Conservation (phyloP, 1,140 invertebrate species). For the Microplitis demolitor region DNA sequence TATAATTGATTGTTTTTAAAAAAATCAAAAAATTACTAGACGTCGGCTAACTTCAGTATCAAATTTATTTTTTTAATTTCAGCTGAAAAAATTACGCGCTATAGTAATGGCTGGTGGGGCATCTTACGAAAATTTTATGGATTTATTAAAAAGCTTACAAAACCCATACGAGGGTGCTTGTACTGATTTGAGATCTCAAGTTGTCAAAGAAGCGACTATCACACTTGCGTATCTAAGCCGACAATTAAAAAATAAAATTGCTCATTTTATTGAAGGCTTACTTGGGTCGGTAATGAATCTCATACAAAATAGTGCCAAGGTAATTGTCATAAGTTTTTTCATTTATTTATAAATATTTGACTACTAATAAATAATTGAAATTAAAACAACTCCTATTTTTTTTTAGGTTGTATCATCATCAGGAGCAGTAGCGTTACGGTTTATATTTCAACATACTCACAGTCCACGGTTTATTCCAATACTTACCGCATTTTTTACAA, state of each 20-base stretch:
- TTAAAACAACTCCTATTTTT: conserved; percentile 23
- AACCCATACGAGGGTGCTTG: conserved; percentile 81
- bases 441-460: conserved; percentile 89
- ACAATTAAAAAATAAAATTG: conserved; percentile 80
- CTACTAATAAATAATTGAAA: neutral
- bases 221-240: conserved; percentile 91
- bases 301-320: conserved; percentile 95
- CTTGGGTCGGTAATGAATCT: conserved; percentile 85
- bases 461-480: conserved; percentile 84
- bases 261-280: conserved; percentile 82
- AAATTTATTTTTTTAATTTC: conserved; percentile 36
- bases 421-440: conserved; percentile 83
- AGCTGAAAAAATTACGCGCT: conserved; percentile 86
- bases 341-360: conserved; percentile 3
- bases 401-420: conserved; percentile 87
- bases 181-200: conserved; percentile 90
- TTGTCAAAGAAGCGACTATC: conserved; percentile 93
- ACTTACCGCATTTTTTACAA: conserved; percentile 77
- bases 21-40: too few relatives aligned
- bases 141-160: conserved; percentile 79
- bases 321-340: conserved; percentile 46
- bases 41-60: neutral
- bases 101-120: conserved; percentile 79
- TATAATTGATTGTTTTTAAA: too few relatives aligned
- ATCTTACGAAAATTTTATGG: conserved; percentile 82